phyloP scores from a whole-genome alignment of 2,888 invertebrate genomes.

The Tetheella fluctuosa region DNA sequence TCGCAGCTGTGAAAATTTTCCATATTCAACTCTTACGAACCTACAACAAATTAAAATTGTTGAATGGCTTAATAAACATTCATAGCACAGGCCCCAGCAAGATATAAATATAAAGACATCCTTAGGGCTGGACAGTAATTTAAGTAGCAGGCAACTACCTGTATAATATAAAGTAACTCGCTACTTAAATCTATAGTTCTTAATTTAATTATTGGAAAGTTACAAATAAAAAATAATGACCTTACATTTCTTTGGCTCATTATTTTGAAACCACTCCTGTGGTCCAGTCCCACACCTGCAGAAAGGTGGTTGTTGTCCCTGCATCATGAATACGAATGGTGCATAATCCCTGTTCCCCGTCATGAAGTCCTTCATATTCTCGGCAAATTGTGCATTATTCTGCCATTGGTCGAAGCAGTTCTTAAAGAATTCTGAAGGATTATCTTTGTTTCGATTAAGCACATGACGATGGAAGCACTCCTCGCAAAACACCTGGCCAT shows the following conservation, averaged over 20 bases:
- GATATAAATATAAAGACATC: neutral
- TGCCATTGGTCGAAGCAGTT: conserved; percentile 76
- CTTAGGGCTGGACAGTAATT: no score
- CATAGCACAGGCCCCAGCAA: neutral
- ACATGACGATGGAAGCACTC: conserved; percentile 71
- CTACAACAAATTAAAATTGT: conserved; percentile 45
- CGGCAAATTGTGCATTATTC: conserved; percentile 62
- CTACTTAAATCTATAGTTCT: no score
- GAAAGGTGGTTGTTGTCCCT: conserved; percentile 58
- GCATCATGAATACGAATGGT: conserved; percentile 72
- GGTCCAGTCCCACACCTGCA: conserved; percentile 61
- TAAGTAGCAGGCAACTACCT: no score
- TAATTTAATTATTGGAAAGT: no score
- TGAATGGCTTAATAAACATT: no score
- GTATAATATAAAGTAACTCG: no score
- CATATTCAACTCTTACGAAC: conserved; percentile 72
- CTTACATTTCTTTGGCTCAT: conserved; percentile 71
- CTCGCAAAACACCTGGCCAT: conserved; percentile 77
- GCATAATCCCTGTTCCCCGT: conserved; percentile 50
- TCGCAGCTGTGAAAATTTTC: conserved; percentile 76
- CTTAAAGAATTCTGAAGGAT: conserved; percentile 72
- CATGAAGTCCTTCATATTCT: conserved; percentile 70
- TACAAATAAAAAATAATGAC: conserved; percentile 19
- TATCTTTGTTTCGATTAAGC: conserved; percentile 60
- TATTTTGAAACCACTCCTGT: conserved; percentile 59